Base-by-base conservation (phyloP, 2,113 vertebrate genomes). In the Pelmatolapia mariae region DNA sequence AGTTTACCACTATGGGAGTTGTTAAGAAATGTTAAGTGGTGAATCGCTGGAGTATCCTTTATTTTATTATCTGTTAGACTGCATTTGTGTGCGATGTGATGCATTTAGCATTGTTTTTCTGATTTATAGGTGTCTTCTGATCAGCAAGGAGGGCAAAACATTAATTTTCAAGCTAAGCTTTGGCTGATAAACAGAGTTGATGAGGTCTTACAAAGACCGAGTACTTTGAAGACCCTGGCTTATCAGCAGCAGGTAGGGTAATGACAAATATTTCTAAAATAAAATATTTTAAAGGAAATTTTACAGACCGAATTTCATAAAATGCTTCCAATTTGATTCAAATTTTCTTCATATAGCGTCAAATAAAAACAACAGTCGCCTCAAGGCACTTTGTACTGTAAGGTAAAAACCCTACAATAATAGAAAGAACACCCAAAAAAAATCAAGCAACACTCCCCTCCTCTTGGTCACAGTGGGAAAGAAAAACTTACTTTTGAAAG, bases 141-240 rank as follows among this genome's bases (percentile, higher is more conserved):
- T 87, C 83, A 81, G 38, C 11, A 82, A 29, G 56, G 63, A 16
- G 38, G 36, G 7, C 22, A 63, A 86, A 63, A 57, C 47, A 43
- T 71, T 63, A 45, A 7, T 63, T 76, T 86, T 13, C 6, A 57
- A 84, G 68, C 54, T 52, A 86, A 76, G 59, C 59, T 61, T 83
- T 78, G 59, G 29, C 71, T 79, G 63, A 86, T 85, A 85, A 83
- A 31, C 26, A 87, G 68, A 50, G 29, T 16, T 80, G 63, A 84
- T 86, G 66, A 87, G 50, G 12, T 90, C 47, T 61, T 43, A 18
- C 52, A 33, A 89, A 45, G 19, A 66, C 40, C 15, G 3, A 26
- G 29, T 24, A 7, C 40, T 81, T 36, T 79, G 5, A 81, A 79
- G n/a, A 3, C 80, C 31, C 76, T 52, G n/a, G 8, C 31, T 71